These are phyloP conservation scores for Hemibagrus wyckioides DNA, from an alignment of 2,113 vertebrate species.

Conservation along the genomic window DNA sequence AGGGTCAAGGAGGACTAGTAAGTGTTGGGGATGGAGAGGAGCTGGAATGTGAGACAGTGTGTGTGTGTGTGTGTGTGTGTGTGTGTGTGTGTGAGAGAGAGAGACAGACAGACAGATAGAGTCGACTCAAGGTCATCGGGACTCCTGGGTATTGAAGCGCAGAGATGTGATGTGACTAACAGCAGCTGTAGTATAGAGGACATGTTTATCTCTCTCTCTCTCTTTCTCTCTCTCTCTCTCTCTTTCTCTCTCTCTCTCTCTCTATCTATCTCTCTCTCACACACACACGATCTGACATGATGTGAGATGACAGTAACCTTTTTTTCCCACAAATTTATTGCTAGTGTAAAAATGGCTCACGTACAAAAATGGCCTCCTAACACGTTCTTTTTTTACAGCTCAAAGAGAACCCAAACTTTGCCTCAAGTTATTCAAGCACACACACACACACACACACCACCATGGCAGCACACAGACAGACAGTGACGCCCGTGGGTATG, in stretches of 20 bases:
- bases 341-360: not conserved
- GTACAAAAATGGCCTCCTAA: slow-evolving; percentile 6
- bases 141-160: slow-evolving; percentile 47
- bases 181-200: slow-evolving; percentile 48
- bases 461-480: slow-evolving; percentile 26
- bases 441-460: not conserved
- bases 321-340: slow-evolving; percentile 24
- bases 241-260: not conserved
- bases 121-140: slow-evolving; percentile 38
- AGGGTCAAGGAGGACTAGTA: slow-evolving; percentile 30
- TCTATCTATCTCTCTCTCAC: not conserved
- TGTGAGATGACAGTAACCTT: slow-evolving; percentile 49
- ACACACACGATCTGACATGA: slow-evolving; percentile 39
- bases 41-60: not conserved
- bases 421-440: not conserved
- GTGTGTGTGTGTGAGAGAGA: slow-evolving; percentile 35
- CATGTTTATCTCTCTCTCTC: not conserved
- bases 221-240: not conserved
- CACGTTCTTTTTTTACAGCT: not conserved
- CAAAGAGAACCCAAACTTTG: not conserved
- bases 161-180: slow-evolving; percentile 53
- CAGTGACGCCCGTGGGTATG: slow-evolving; percentile 51
- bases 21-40: slow-evolving; percentile 65
- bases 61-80: not conserved
- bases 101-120: not conserved